Percentiles rank a stretch among this genome's conserved stretches.
phyloP scores from a whole-genome alignment of 2,113 vertebrate species.

The Pangasianodon gigas region DNA sequence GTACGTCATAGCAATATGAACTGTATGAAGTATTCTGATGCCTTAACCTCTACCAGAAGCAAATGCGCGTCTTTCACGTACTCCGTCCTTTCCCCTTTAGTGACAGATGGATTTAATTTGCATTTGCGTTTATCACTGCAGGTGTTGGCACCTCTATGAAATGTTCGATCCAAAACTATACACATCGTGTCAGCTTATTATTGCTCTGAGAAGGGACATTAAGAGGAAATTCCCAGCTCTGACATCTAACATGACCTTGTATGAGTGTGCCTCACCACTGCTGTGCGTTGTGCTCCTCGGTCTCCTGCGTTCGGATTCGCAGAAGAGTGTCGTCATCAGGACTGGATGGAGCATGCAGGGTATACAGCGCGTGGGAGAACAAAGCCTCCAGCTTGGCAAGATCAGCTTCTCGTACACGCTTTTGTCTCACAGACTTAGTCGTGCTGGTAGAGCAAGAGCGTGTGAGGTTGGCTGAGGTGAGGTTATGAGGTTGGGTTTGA shows the following conservation, averaged over 20 bases:
- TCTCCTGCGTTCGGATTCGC: conserved; percentile 67
- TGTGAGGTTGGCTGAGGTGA: conserved; percentile 7
- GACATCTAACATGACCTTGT: background rate
- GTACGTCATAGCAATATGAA: background rate
- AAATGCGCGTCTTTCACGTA: background rate
- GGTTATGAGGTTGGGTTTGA: conserved; percentile 22
- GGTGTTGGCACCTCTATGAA: background rate
- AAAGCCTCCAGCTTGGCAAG: conserved; percentile 71
- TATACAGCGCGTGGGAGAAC: conserved; percentile 79
- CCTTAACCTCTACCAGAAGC: background rate
- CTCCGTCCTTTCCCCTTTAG: background rate
- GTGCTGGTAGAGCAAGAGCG: background rate
- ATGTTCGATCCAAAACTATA: background rate
- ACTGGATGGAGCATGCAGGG: conserved; percentile 58
- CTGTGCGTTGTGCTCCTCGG: conserved; percentile 63
- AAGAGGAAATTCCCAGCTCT: background rate
- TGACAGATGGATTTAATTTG: background rate
- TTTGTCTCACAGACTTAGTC: background rate
- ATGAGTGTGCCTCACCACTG: conserved; percentile 71
- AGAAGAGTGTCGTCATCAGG: conserved; percentile 77
- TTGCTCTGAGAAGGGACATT: too few relatives aligned
- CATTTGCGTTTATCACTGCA: too few relatives aligned
- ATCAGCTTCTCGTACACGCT: conserved; percentile 11
- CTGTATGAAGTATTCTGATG: background rate
- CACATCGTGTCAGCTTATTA: background rate